Evolutionary conservation across 2,113 vertebrate species (phyloP).

Genomic region (Capricornis sumatraensis): DNA sequence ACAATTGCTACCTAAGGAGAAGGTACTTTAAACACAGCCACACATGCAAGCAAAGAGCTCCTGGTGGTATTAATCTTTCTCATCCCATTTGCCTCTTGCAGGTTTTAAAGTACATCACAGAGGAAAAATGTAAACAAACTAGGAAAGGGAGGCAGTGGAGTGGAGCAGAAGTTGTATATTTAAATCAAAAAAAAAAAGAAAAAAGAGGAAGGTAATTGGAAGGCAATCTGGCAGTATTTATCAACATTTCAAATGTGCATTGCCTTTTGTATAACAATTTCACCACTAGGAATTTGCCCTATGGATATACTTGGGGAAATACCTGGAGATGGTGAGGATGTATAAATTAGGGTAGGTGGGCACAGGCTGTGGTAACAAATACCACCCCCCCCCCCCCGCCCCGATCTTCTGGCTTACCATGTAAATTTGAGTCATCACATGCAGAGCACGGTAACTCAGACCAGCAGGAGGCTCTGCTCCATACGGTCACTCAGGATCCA

Average conservation of each 20-base stretch:
- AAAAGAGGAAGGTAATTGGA: background rate
- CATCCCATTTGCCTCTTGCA: background rate
- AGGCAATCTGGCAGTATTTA: background rate
- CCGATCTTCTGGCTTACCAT: background rate
- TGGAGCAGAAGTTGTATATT: background rate
- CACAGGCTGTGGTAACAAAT: accelerated
- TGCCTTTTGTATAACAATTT: background rate
- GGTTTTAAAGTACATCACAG: background rate
- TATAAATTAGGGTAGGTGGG: background rate
- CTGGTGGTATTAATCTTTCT: background rate
- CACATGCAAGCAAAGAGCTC: background rate
- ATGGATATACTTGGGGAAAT: background rate
- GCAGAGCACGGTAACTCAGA: background rate
- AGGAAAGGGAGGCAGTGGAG: background rate
- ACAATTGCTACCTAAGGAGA: background rate
- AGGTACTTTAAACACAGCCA: background rate
- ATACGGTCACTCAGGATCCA: background rate
- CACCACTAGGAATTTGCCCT: background rate
- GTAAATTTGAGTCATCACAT: background rate
- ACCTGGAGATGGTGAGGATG: background rate
- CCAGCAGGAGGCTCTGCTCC: background rate
- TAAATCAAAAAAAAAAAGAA: background rate
- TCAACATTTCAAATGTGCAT: background rate
- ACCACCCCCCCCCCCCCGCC: accelerated
- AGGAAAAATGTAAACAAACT: background rate